phyloP scores from a whole-genome alignment of 2,113 vertebrate genomes.

The Tichodroma muraria region DNA sequence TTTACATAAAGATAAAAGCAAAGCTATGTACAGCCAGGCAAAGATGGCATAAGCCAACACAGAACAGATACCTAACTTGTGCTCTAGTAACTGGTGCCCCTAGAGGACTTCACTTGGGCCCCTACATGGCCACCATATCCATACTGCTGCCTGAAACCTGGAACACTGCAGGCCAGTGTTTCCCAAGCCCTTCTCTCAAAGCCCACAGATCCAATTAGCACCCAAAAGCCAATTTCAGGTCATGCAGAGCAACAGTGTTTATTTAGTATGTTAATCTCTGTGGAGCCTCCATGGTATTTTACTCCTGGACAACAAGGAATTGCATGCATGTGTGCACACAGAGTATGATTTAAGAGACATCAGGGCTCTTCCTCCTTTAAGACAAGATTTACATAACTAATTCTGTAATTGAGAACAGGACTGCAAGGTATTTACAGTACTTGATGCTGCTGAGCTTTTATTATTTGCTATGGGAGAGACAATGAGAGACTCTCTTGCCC shows the following conservation, averaged over 20 bases:
- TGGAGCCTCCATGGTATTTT: background rate
- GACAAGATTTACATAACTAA: conserved; percentile 43
- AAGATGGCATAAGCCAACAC: background rate
- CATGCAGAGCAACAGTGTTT: conserved; percentile 2
- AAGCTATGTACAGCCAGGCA: background rate
- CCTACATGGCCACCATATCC: background rate
- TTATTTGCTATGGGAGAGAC: background rate
- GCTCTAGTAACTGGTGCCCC: background rate
- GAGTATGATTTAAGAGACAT: background rate
- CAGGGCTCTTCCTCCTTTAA: conserved; percentile 7
- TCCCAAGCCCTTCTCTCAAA: background rate
- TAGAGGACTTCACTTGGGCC: background rate
- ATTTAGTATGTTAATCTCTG: conserved; percentile 45
- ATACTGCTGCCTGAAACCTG: background rate
- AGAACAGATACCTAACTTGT: background rate
- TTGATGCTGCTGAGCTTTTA: background rate
- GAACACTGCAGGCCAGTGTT: background rate
- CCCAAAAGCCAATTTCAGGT: conserved; percentile 29
- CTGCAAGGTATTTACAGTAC: conserved; percentile 17
- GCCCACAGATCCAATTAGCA: conserved; percentile 22
- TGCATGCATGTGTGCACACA: background rate
- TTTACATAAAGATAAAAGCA: background rate
- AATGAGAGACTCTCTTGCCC: background rate
- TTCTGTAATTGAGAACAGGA: conserved; percentile 35
- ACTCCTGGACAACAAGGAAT: background rate